Base-by-base conservation (phyloP, 1,140 invertebrate species). In the Drosophila tsacasi region DNA sequence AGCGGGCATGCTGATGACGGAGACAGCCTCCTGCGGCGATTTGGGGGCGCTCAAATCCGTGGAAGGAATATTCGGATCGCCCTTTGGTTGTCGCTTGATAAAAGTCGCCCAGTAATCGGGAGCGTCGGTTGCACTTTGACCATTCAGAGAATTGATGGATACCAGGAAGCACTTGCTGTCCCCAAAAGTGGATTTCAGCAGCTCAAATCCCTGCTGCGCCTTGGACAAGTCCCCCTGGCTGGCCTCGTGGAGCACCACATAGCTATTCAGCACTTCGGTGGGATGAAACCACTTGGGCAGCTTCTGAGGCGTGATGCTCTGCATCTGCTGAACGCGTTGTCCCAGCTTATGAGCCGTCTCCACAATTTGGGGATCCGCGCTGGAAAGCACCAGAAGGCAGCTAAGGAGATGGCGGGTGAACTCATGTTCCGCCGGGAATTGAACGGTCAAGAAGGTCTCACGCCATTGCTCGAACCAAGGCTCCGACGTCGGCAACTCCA, bases 391-490 rank as follows among this genome's bases (percentile, higher is more conserved):
- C 77, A 98, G 96, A 78, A 97, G 94, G 94, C 98, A 99, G 21
- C 96, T 97, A n/a, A 99, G 87, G 93, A 97, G 97, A 94, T 99
- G 98, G 89, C 97, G 97, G 0, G 97, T 97, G 91, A 98, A 99
- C 94, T 99, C 98, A 94, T 99, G 98, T 90, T 99, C 98, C 17
- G 97, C 97, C 42, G 97, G 97, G 91, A 96, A 97, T 92, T 98
- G 96, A 3, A 98, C 96, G 87, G 96, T 96, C 21, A 99, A 94
- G 93, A 99, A 99, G 30, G 96, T 97, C 85, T 98, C 97, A 87
- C 98, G 95, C 97, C 98, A 99, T n/a, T 96, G 95, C 92, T 99
- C 98, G 94, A 97, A 99, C 98, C 98, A 99, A n/a, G 98, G 97
- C 35, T 97, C 96, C 5, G 95, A 94, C 25, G 95, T 94, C 78